Percentiles rank a stretch among this genome's conserved stretches.
phyloP scores from a whole-genome alignment of 2,113 vertebrate species.

The Amblyopsis rosae region DNA sequence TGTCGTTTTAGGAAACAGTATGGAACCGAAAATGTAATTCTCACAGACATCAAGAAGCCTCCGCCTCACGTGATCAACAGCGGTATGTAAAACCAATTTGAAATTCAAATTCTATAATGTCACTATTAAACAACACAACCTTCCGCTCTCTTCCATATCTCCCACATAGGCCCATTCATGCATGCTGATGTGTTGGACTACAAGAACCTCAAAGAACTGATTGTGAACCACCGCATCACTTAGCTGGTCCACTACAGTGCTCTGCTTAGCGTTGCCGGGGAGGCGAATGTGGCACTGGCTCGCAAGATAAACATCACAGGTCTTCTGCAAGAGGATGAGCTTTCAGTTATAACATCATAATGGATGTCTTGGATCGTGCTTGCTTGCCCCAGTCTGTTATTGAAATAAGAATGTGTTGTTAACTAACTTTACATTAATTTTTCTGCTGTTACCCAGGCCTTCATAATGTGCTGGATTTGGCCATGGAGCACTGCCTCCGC shows the following conservation, averaged over 20 bases:
- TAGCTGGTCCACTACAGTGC: conserved; percentile 81
- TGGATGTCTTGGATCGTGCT: conserved; percentile 2
- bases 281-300: conserved; percentile 75
- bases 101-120: background rate
- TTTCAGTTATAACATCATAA: background rate
- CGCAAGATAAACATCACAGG: conserved; percentile 82
- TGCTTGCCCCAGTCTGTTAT: too few species aligned
- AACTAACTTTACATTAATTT: background rate
- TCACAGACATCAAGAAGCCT: conserved; percentile 80
- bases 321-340: conserved; percentile 28
- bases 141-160: background rate
- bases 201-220: conserved; percentile 74
- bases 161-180: conserved; percentile 74
- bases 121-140: background rate
- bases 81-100: conserved; percentile 55
- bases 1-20: conserved; percentile 67
- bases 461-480: conserved; percentile 79
- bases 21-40: conserved; percentile 76
- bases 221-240: conserved; percentile 76
- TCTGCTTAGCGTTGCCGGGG: conserved; percentile 76
- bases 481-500: conserved; percentile 78
- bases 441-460: conserved; percentile 60
- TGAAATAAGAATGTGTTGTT: too few species aligned
- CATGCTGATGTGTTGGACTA: conserved; percentile 79
- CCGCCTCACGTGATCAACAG: conserved; percentile 63